phyloP scores from a whole-genome alignment of 1,140 invertebrate genomes.

The Heliconius nattereri region DNA sequence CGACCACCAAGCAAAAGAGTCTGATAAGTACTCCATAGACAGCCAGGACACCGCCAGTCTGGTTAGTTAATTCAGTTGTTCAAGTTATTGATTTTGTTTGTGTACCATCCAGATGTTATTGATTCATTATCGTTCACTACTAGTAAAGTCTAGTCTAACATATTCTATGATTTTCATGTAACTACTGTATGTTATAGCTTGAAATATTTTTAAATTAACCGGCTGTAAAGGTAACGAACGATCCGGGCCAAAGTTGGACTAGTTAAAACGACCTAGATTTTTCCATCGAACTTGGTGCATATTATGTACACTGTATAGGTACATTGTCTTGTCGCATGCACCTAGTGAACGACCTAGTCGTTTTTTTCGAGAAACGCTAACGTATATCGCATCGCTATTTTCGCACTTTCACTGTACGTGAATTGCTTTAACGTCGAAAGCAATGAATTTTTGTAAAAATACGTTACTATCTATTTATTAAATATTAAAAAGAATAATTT shows the following conservation, averaged over 20 bases:
- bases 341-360: neutral
- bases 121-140: slow-evolving; percentile 54
- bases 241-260: slow-evolving; percentile 1
- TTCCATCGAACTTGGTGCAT: slow-evolving; percentile 16
- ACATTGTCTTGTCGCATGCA: slow-evolving; percentile 18
- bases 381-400: slow-evolving; percentile 22
- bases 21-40: slow-evolving; percentile 77
- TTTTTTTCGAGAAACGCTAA: slow-evolving; percentile 5
- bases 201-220: neutral
- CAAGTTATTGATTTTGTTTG: slow-evolving; percentile 80
- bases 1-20: slow-evolving; percentile 73
- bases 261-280: slow-evolving; percentile 29
- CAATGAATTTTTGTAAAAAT: slow-evolving; percentile 18
- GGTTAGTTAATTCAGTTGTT: slow-evolving; percentile 67
- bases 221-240: neutral
- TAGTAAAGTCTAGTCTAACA: slow-evolving; percentile 35
- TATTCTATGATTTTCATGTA: neutral
- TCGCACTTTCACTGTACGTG: slow-evolving; percentile 50
- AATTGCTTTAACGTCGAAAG: slow-evolving; percentile 41
- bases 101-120: slow-evolving; percentile 70
- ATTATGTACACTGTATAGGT: neutral
- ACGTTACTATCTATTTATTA: neutral
- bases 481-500: neutral
- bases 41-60: slow-evolving; percentile 80
- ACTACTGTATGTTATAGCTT: neutral